Evolutionary conservation across 2,888 invertebrate genomes (phyloP).

Genomic region (Agonopterix arenella): DNA sequence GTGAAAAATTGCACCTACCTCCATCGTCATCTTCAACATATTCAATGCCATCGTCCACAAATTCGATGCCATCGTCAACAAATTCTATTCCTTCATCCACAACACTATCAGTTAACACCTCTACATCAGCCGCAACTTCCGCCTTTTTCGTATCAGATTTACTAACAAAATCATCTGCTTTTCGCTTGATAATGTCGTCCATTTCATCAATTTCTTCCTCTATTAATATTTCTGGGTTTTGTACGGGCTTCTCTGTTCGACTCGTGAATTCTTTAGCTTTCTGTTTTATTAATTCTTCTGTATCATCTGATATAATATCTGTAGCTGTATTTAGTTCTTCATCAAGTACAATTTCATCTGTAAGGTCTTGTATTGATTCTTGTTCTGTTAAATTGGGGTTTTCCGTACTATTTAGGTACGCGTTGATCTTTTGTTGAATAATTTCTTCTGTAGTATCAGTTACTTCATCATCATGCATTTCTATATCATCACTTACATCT

Average conservation of each 20-base stretch:
- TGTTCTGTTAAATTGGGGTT: too few relatives aligned
- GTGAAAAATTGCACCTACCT: too few relatives aligned
- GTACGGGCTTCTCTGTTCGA: not conserved
- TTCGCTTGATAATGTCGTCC: conserved; percentile 7
- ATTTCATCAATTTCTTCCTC: not conserved
- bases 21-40: too few relatives aligned
- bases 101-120: not conserved
- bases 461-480: too few relatives aligned
- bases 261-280: conserved; percentile 6
- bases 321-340: not conserved
- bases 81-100: conserved; percentile 24
- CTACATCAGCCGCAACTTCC: not conserved
- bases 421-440: too few relatives aligned
- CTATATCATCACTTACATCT: not conserved
- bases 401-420: too few relatives aligned
- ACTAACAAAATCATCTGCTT: conserved; percentile 5
- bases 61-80: conserved; percentile 41
- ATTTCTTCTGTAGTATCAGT: too few relatives aligned
- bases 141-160: not conserved
- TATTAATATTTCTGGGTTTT: not conserved
- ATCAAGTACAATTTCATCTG: not conserved
- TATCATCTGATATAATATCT: too few relatives aligned
- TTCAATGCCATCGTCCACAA: conserved; percentile 30
- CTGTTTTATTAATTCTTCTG: conserved; percentile 7
- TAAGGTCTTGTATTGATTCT: not conserved